Evolutionary conservation across 2,888 invertebrate species (phyloP), one percentile per base, ranked within the genome.

Genomic region (Terebella lapidaria): DNA sequence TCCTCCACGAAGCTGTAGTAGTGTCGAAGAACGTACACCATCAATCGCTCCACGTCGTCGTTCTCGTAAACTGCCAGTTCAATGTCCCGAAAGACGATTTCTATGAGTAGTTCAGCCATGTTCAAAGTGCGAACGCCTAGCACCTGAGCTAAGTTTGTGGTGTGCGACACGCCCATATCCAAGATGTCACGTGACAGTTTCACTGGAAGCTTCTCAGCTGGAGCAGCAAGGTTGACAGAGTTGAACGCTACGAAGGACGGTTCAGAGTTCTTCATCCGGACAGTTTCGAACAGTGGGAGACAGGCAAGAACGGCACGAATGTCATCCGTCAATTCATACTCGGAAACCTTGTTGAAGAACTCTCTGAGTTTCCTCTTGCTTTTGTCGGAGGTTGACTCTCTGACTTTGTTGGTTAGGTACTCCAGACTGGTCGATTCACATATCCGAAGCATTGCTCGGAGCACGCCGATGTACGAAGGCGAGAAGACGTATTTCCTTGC

Each of bases 281-380:
- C 56, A 15, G 66, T 66, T 49, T 69, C 68, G 54, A 69, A 68
- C 27, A 69, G 54, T 3, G 67, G 66, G n/a, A 69, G 61, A 24
- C 57, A 28, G 27, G 28, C 42, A 20, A 69, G 58, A 18, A 69
- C 26, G 1, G 42, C 27, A 10, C n/a, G 30, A 49, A 57, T 56
- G 1, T 62, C 60, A 5, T 35, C 25, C n/a, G 47, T 46, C 58
- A 67, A 27, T 57, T 68, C 65, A 27, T 62, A 58, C 3, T 46
- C 28, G 1, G 65, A 65, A 45, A 65, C 54, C 35, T 64, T 63
- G 24, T 63, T 47, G 54, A 68, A 66, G 15, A 66, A 54, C 30
- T 57, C 46, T 22, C 64, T 35, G 28, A 68, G 56, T 18, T 45
- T 30, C 35, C 62, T 64, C 62, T 53, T 67, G 35, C 29, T 56